These are phyloP conservation scores for Tillus elongatus DNA, from an alignment of 2,888 invertebrate species.

Conservation along the genomic window DNA sequence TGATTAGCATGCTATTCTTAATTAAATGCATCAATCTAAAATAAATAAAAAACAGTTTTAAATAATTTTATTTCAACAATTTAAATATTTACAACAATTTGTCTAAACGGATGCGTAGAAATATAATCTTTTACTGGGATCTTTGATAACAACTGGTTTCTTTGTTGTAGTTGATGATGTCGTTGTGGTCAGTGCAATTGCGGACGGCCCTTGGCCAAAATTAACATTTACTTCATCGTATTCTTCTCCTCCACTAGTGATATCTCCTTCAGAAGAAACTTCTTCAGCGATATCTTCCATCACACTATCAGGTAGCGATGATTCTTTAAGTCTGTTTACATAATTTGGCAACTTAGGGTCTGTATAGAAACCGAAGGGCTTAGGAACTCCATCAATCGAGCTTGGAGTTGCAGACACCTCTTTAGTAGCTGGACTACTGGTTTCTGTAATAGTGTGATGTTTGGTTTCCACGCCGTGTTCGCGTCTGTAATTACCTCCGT, in stretches of 20 bases:
- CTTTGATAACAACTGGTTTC: slow-evolving; percentile 31
- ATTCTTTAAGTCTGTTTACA: slow-evolving; percentile 27
- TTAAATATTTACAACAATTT: slow-evolving; percentile 8
- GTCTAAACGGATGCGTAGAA: slow-evolving; percentile 34
- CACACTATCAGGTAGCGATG: slow-evolving; percentile 4
- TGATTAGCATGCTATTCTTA: no score
- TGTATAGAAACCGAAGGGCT: slow-evolving; percentile 17
- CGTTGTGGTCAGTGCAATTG: no score
- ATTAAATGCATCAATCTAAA: no score
- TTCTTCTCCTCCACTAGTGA: slow-evolving; percentile 11
- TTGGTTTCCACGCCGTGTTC: slow-evolving; percentile 5
- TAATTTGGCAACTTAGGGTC: slow-evolving; percentile 29
- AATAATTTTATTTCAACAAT: no score
- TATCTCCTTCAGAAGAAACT: slow-evolving; percentile 6
- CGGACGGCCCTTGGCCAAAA: slow-evolving; percentile 9
- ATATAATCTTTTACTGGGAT: slow-evolving; percentile 39
- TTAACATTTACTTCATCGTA: slow-evolving; percentile 18
- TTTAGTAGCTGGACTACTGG: no score
- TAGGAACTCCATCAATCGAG: slow-evolving; percentile 16
- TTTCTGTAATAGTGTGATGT: background rate
- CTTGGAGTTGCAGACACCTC: no score
- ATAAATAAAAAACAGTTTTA: no score
- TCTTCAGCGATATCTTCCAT: slow-evolving; percentile 9
- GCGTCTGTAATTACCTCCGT: slow-evolving; percentile 27
- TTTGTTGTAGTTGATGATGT: slow-evolving; percentile 12